Evolutionary conservation across 2,113 vertebrate species (phyloP).

Genomic region (Ramphastos sulfuratus): DNA sequence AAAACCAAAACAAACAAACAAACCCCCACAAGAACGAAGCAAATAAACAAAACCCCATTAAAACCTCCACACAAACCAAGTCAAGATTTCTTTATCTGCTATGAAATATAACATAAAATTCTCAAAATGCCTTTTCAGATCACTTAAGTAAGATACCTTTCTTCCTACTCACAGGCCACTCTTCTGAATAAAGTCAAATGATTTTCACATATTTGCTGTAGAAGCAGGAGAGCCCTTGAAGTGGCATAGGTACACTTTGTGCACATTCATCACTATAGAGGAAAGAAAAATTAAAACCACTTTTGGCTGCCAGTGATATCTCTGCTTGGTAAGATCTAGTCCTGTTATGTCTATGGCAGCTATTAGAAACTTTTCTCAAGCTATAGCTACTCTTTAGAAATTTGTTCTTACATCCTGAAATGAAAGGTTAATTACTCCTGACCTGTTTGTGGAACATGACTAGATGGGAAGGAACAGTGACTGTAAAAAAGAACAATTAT

Average conservation of each 20-base stretch:
- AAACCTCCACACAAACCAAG: neutral
- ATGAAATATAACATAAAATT: neutral
- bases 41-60: no score
- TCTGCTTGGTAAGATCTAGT: neutral
- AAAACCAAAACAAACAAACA: no score
- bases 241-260: neutral
- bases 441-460: neutral
- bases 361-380: neutral
- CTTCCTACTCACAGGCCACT: neutral
- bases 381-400: neutral
- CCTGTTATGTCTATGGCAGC: neutral
- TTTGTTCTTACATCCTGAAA: neutral
- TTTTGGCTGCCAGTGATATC: neutral
- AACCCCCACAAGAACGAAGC: no score
- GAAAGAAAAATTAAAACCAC: neutral
- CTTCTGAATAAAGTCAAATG: neutral
- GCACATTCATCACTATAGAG: neutral
- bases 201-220: neutral
- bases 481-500: neutral
- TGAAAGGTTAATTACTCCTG: neutral
- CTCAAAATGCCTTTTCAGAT: neutral
- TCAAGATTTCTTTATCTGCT: neutral
- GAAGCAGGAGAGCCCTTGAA: neutral
- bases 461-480: neutral
- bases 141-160: neutral